These are phyloP conservation scores for Vidua chalybeata DNA, from an alignment of 2,113 vertebrate genomes.

Conservation along the genomic window DNA sequence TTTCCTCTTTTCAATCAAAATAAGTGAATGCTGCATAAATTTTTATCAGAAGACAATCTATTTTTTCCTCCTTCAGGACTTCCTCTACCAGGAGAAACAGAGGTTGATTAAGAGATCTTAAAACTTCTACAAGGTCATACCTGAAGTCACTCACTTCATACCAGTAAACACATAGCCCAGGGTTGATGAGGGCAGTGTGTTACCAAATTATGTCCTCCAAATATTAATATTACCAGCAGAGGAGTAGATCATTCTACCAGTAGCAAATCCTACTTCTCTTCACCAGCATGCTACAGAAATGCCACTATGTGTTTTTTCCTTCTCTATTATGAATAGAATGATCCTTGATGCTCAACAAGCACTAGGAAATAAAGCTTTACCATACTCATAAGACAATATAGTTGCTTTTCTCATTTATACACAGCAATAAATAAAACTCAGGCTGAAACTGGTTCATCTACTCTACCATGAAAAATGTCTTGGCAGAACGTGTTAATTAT, in stretches of 20 bases:
- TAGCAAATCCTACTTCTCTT: neutral
- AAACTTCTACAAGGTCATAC: neutral
- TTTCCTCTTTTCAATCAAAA: neutral
- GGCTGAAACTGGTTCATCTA: too few species aligned
- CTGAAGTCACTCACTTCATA: neutral
- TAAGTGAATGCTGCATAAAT: neutral
- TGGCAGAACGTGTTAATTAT: neutral
- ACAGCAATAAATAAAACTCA: neutral
- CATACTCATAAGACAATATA: neutral
- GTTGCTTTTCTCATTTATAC: neutral
- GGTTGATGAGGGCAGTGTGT: neutral
- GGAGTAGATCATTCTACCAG: neutral
- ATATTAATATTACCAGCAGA: neutral
- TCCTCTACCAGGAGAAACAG: neutral
- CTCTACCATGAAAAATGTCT: neutral
- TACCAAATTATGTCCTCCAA: neutral
- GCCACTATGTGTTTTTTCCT: neutral
- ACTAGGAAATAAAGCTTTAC: neutral
- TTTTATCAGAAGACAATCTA: neutral
- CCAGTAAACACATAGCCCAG: neutral
- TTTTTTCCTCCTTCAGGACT: neutral
- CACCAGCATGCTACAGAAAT: neutral
- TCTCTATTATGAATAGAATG: neutral
- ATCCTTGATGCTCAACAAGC: neutral
- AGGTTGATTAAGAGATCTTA: neutral